These are phyloP conservation scores for Cotesia glomerata DNA, from an alignment of 1,140 invertebrate genomes.

Conservation along the genomic window DNA sequence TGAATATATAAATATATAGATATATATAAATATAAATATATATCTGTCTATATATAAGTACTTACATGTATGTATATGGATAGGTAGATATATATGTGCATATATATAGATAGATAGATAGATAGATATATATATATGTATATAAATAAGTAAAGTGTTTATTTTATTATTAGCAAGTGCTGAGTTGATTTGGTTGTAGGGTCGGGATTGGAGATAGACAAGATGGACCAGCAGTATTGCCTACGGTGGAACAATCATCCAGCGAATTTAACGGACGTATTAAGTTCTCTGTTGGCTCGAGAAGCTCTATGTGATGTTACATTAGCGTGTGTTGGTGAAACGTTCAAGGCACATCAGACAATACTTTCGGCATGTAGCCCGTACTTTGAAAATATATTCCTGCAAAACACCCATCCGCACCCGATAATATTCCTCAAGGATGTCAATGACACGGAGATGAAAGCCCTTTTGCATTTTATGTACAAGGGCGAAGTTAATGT, in stretches of 20 bases:
- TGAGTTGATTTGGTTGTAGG: constrained; percentile 58
- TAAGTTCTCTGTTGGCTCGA: constrained; percentile 83
- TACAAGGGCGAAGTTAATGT: constrained; percentile 91
- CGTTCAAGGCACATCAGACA: constrained; percentile 91
- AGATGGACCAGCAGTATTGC: constrained; percentile 93
- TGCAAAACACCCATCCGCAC: constrained; percentile 89
- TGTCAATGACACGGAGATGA: constrained; percentile 86
- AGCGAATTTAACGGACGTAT: constrained; percentile 85
- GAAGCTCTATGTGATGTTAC: constrained; percentile 91
- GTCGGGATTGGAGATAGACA: constrained; percentile 63
- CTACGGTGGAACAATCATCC: constrained; percentile 94
- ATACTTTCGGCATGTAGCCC: constrained; percentile 93
- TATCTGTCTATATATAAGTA: not conserved
- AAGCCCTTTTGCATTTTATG: constrained; percentile 87
- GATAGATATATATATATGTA: no score
- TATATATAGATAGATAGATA: not conserved
- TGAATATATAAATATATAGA: not conserved
- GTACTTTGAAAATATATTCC: constrained; percentile 92
- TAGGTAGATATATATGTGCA: no score
- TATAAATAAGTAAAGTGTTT: constrained; percentile 26
- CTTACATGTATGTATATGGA: no score
- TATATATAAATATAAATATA: not conserved
- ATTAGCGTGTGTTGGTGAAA: constrained; percentile 89
- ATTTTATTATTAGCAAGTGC: constrained; percentile 18
- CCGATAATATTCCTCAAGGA: constrained; percentile 91